phyloP scores from a whole-genome alignment of 2,797 vertebrate species.

The Scarus forsteni region DNA sequence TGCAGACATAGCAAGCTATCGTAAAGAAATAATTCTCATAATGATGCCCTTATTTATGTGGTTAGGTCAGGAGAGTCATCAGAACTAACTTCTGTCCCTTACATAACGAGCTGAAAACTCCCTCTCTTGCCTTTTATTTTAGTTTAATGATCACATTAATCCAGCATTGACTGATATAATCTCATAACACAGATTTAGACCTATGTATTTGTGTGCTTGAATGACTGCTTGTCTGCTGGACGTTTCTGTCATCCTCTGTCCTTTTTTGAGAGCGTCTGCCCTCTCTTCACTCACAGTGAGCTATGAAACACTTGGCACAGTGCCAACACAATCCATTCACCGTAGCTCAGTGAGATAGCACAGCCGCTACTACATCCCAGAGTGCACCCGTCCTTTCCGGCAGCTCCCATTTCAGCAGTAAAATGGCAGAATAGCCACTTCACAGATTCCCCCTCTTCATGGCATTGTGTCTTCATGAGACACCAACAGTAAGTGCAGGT shows the following conservation, averaged over 20 bases:
- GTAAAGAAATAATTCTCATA: too few species aligned
- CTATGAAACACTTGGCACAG: conserved; percentile 60
- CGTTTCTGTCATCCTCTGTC: conserved; percentile 26
- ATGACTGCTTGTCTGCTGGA: conserved; percentile 5
- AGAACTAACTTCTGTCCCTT: too few species aligned
- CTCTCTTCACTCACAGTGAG: conserved; percentile 52
- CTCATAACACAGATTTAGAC: too few species aligned
- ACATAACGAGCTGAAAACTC: too few species aligned
- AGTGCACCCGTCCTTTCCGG: conserved; percentile 52
- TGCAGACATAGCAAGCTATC: too few species aligned
- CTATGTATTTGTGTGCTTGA: not conserved
- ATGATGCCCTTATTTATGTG: too few species aligned
- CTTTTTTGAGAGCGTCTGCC: conserved; percentile 38
- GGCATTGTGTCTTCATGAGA: conserved; percentile 49
- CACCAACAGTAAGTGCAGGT: conserved; percentile 21
- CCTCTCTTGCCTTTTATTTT: too few species aligned
- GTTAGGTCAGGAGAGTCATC: too few species aligned
- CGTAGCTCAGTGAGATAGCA: conserved; percentile 52
- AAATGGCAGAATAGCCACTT: conserved; percentile 69
- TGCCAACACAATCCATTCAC: conserved; percentile 72
- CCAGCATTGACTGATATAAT: too few species aligned
- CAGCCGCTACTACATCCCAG: conserved; percentile 43
- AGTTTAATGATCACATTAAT: too few species aligned
- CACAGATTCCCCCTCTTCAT: conserved; percentile 23
- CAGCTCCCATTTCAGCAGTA: conserved; percentile 54